phyloP scores from a whole-genome alignment of 1,140 invertebrate species.

The Zaprionus davidi region DNA sequence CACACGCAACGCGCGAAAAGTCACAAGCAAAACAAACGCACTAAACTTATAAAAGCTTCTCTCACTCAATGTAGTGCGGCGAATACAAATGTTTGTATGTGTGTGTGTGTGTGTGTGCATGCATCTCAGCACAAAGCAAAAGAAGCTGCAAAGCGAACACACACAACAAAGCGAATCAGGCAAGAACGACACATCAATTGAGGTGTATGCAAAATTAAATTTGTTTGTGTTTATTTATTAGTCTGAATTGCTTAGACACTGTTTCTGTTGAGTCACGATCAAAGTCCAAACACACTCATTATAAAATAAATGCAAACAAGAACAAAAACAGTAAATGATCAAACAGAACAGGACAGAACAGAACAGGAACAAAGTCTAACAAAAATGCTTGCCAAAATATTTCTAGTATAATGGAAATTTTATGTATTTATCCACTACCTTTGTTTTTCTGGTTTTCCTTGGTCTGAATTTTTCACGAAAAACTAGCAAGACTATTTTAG shows the following conservation, averaged over 20 bases:
- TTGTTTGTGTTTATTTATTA: conserved; percentile 53
- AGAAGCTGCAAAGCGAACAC: conserved; percentile 30
- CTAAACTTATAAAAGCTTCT: conserved; percentile 40
- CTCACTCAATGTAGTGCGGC: background rate
- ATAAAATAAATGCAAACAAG: conserved; percentile 27
- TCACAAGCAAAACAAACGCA: conserved; percentile 55
- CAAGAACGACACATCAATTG: conserved; percentile 30
- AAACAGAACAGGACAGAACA: conserved; percentile 33
- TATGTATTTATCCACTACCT: conserved; percentile 59
- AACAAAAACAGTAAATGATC: conserved; percentile 36
- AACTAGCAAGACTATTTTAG: conserved; percentile 43
- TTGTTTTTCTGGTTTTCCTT: conserved; percentile 42
- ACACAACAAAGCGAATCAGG: conserved; percentile 10
- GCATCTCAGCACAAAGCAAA: conserved; percentile 8
- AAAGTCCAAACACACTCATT: conserved; percentile 66
- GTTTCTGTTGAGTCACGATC: conserved; percentile 75
- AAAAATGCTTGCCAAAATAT: conserved; percentile 59
- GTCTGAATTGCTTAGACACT: conserved; percentile 44
- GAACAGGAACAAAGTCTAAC: conserved; percentile 67
- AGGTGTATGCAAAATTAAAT: conserved; percentile 41
- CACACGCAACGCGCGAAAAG: conserved; percentile 45
- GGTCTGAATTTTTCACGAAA: conserved; percentile 37
- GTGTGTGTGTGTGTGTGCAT: background rate
- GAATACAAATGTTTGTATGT: background rate
- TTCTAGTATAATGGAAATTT: conserved; percentile 80